Evolutionary conservation across 2,797 vertebrate genomes (phyloP).

Genomic region (Valencia hispanica): DNA sequence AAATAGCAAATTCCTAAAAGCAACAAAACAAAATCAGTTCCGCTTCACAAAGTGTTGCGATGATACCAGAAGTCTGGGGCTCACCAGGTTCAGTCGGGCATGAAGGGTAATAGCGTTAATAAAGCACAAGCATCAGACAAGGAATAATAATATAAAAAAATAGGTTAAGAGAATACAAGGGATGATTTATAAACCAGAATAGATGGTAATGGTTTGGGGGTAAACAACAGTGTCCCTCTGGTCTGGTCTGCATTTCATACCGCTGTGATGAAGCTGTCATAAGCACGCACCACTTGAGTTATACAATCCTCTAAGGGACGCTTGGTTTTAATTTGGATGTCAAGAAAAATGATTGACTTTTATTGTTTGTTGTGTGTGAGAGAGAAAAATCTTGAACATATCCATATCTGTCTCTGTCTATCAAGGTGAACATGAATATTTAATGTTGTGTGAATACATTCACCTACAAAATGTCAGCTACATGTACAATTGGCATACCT

Average conservation of each 20-base stretch:
- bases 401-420: conserved; percentile 30
- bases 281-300: conserved; percentile 54
- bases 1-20: conserved; percentile 51
- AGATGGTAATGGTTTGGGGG: conserved; percentile 68
- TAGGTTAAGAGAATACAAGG: conserved; percentile 50
- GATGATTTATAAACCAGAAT: conserved; percentile 69
- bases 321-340: conserved; percentile 79
- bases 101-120: conserved; percentile 76
- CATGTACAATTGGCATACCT: not conserved
- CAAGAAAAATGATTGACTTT: conserved; percentile 76
- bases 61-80: conserved; percentile 60
- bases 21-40: conserved; percentile 68
- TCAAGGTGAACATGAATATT: conserved; percentile 35
- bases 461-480: conserved; percentile 16
- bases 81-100: conserved; percentile 60
- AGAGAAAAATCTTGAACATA: conserved; percentile 10
- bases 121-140: conserved; percentile 70
- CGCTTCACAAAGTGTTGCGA: conserved; percentile 62
- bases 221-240: conserved; percentile 74
- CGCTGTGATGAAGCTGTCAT: conserved; percentile 77
- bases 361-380: conserved; percentile 47
- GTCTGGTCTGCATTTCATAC: conserved; percentile 73
- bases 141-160: conserved; percentile 30
- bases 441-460: conserved; percentile 28
- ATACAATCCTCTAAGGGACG: conserved; percentile 67